Conservation (phyloP, 1,140 invertebrate species). For the Philotrypesis tridentata region DNA sequence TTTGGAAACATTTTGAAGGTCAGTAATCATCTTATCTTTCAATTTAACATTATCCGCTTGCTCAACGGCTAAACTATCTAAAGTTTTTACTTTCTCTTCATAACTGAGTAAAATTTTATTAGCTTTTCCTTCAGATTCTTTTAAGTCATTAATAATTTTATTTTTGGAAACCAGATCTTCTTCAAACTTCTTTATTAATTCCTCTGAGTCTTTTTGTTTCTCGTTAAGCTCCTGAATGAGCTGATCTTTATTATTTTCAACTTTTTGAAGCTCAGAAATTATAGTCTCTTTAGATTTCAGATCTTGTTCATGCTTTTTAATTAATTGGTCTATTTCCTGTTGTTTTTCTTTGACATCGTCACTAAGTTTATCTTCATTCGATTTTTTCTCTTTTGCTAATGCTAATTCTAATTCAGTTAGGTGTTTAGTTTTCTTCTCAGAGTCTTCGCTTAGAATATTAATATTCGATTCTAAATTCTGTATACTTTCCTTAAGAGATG, state of each 20-base stretch:
- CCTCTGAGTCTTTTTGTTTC: slow-evolving; percentile 34
- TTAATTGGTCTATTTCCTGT: slow-evolving; percentile 38
- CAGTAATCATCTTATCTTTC: slow-evolving; percentile 40
- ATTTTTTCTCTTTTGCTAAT: slow-evolving; percentile 20
- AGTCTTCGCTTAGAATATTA: slow-evolving; percentile 46
- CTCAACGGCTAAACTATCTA: slow-evolving; percentile 21
- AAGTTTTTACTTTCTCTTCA: slow-evolving; percentile 18
- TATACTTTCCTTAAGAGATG: slow-evolving; percentile 56
- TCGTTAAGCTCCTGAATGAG: slow-evolving; percentile 22
- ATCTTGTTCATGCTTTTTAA: slow-evolving; percentile 25
- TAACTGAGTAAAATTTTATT: slow-evolving; percentile 41
- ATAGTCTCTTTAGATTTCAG: slow-evolving; percentile 31
- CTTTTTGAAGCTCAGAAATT: slow-evolving; percentile 38
- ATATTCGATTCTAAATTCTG: slow-evolving; percentile 53
- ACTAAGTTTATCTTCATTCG: neutral
- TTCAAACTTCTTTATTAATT: slow-evolving; percentile 50
- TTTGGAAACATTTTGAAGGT: slow-evolving; percentile 37
- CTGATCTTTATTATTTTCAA: slow-evolving; percentile 42
- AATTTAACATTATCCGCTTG: slow-evolving; percentile 29
- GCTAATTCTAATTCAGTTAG: slow-evolving; percentile 25
- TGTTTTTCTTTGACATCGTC: slow-evolving; percentile 30
- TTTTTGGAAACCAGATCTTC: slow-evolving; percentile 50
- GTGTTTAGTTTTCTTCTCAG: slow-evolving; percentile 46
- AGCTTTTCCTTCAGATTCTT: slow-evolving; percentile 49
- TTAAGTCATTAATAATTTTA: slow-evolving; percentile 43